phyloP scores from a whole-genome alignment of 2,113 vertebrate species.

The Cyphomyrus discorhynchus region DNA sequence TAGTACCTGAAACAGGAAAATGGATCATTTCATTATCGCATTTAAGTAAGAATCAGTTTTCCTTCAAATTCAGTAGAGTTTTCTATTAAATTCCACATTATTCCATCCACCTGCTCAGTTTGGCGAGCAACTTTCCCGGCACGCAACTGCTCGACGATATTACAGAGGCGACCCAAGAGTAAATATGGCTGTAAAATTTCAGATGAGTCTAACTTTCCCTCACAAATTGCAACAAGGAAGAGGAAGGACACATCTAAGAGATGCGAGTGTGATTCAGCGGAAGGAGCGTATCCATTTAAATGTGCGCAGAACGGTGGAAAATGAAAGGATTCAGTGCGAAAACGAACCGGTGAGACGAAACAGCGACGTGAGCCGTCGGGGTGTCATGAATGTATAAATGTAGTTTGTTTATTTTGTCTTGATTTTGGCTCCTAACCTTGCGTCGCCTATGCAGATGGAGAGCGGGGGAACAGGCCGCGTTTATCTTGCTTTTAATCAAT shows the following conservation, averaged over 20 bases:
- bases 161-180: background rate
- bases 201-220: background rate
- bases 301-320: background rate
- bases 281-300: background rate
- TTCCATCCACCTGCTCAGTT: background rate
- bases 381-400: background rate
- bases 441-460: constrained; percentile 13
- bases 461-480: background rate
- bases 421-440: background rate
- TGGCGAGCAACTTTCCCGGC: background rate
- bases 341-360: background rate
- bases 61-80: background rate
- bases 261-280: background rate
- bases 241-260: background rate
- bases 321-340: constrained; percentile 1
- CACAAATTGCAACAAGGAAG: background rate
- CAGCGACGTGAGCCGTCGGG: background rate
- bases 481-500: constrained; percentile 28
- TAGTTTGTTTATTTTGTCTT: constrained; percentile 17
- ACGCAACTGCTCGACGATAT: background rate
- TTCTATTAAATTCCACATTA: background rate
- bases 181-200: background rate
- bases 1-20: background rate
- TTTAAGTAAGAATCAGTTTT: background rate
- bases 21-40: background rate